phyloP scores from a whole-genome alignment of 1,140 invertebrate species.

The Drosophila hydei region DNA sequence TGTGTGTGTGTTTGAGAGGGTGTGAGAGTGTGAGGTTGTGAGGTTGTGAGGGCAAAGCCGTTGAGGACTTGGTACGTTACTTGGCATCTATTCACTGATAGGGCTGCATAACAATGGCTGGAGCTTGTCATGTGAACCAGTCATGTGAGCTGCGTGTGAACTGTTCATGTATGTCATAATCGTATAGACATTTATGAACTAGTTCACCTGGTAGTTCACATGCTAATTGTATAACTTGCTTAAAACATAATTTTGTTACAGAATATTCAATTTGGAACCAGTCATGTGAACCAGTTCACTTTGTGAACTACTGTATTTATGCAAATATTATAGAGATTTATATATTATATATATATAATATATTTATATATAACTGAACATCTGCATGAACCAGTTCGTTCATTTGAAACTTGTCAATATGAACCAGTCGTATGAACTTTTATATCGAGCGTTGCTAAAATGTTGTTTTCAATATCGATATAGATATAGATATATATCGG shows the following conservation, averaged over 20 bases:
- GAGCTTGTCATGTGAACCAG: not conserved
- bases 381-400: not conserved
- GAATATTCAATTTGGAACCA: no score
- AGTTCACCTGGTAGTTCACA: no score
- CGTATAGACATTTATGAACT: no score
- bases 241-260: no score
- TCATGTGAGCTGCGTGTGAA: not conserved
- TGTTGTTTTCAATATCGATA: no score
- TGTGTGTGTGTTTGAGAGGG: not conserved
- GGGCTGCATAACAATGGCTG: constrained; percentile 25
- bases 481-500: no score
- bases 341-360: not conserved
- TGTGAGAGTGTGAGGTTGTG: not conserved
- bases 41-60: constrained; percentile 4
- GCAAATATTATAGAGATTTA: no score
- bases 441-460: no score
- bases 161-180: not conserved
- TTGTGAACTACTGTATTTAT: not conserved
- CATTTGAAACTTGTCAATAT: not conserved
- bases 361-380: not conserved
- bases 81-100: constrained; percentile 18
- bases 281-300: constrained; percentile 1
- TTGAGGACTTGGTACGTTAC: constrained; percentile 19
- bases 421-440: not conserved
- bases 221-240: no score